Percentiles rank a stretch among this genome's conserved stretches.
phyloP scores from a whole-genome alignment of 2,888 invertebrate genomes.

The Melikaiella ostensackeni region DNA sequence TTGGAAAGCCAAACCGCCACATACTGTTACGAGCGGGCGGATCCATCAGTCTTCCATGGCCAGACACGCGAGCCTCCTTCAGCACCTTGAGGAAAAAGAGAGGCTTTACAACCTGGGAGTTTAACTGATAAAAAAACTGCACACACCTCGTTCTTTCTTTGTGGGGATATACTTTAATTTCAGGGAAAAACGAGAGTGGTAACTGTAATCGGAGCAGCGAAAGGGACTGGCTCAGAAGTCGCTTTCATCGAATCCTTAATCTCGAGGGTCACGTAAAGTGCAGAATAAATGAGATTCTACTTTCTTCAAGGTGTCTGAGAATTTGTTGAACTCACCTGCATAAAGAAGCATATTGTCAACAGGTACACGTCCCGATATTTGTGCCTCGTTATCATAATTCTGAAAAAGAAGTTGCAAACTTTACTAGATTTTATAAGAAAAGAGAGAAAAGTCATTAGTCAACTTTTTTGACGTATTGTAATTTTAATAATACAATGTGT shows the following conservation, averaged over 20 bases:
- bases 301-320: conserved; percentile 28
- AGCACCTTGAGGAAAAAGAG: conserved; percentile 45
- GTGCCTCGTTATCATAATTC: conserved; percentile 25
- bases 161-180: conserved; percentile 5
- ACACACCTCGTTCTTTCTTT: conserved; percentile 4
- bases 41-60: conserved; percentile 93
- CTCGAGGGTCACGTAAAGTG: conserved; percentile 35
- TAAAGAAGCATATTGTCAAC: conserved; percentile 25
- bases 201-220: conserved; percentile 32
- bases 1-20: conserved; percentile 97
- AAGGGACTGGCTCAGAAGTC: conserved; percentile 34
- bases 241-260: conserved; percentile 33
- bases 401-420: background rate
- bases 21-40: conserved; percentile 95
- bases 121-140: conserved; percentile 10
- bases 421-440: background rate
- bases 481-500: background rate
- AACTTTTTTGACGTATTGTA: too few relatives aligned
- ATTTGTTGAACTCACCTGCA: conserved; percentile 20
- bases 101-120: background rate
- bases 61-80: conserved; percentile 77
- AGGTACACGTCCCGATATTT: conserved; percentile 26
- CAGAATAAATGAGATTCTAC: conserved; percentile 25
- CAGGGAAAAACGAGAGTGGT: conserved; percentile 20
- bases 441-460: too few relatives aligned